phyloP scores from a whole-genome alignment of 2,888 invertebrate species.

The Thereva nobilitata region DNA sequence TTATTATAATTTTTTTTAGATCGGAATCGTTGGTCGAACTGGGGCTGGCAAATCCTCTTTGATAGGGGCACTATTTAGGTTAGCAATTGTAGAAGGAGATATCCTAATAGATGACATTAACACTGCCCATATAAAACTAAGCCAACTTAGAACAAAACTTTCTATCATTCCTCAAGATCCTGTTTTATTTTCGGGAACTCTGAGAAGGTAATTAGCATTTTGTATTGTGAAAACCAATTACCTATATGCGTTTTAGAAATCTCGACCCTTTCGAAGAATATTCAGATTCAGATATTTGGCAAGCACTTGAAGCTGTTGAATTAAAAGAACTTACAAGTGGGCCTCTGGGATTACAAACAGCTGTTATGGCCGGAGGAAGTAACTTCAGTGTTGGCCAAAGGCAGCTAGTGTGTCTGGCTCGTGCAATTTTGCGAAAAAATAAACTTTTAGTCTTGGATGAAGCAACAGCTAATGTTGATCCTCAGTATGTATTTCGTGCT shows the following conservation, averaged over 20 bases:
- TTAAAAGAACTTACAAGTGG: slow-evolving; percentile 60
- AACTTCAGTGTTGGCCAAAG: slow-evolving; percentile 68
- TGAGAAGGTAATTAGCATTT: slow-evolving; percentile 53
- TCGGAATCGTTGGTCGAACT: slow-evolving; percentile 67
- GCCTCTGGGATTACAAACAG: slow-evolving; percentile 61
- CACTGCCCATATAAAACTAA: slow-evolving; percentile 63
- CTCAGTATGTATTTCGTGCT: slow-evolving; percentile 49
- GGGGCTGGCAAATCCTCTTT: slow-evolving; percentile 76
- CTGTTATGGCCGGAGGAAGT: slow-evolving; percentile 63
- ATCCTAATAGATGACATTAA: slow-evolving; percentile 73
- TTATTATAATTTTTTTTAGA: slow-evolving; percentile 48
- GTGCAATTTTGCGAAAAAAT: slow-evolving; percentile 78
- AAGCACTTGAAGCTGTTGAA: slow-evolving; percentile 72
- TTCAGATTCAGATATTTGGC: slow-evolving; percentile 71
- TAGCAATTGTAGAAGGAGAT: slow-evolving; percentile 68
- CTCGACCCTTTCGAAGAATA: slow-evolving; percentile 76
- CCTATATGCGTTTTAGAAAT: slow-evolving; percentile 62
- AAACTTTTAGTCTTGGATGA: slow-evolving; percentile 74
- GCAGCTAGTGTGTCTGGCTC: slow-evolving; percentile 78
- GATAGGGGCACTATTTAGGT: slow-evolving; percentile 62
- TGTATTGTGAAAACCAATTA: not conserved
- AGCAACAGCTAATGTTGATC: slow-evolving; percentile 69
- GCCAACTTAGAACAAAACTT: slow-evolving; percentile 64
- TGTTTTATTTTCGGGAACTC: slow-evolving; percentile 60
- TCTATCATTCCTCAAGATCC: slow-evolving; percentile 67